These are phyloP conservation scores for Megalops cyprinoides DNA, from an alignment of 2,797 vertebrate genomes.

Conservation along the genomic window DNA sequence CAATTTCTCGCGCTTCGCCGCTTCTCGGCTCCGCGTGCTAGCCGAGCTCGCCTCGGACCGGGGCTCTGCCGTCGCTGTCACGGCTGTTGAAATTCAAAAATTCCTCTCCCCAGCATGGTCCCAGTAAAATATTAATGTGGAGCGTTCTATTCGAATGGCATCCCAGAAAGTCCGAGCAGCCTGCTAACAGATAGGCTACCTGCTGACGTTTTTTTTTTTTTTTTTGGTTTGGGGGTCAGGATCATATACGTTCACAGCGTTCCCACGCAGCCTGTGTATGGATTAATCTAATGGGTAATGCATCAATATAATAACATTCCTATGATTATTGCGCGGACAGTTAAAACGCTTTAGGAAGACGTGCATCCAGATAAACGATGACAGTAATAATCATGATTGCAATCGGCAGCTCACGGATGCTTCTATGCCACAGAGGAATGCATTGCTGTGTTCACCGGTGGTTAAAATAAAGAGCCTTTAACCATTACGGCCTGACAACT, in stretches of 20 bases:
- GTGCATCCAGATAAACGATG: conserved; percentile 68
- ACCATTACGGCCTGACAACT: conserved; percentile 75
- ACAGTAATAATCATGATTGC: conserved; percentile 73
- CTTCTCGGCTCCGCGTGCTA: conserved; percentile 6
- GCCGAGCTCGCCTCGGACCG: not conserved
- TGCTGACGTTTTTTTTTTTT: no score
- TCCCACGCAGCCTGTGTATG: no score
- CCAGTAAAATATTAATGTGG: no score
- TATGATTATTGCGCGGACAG: conserved; percentile 68
- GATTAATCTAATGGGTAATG: conserved; percentile 65
- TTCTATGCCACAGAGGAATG: conserved; percentile 62
- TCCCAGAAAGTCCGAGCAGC: no score
- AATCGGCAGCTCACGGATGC: conserved; percentile 66
- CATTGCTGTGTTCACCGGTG: conserved; percentile 68
- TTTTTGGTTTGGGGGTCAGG: not conserved
- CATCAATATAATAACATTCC: conserved; percentile 74
- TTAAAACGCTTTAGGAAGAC: conserved; percentile 70
- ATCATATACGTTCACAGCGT: no score
- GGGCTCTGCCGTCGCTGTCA: not conserved
- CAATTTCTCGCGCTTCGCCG: conserved; percentile 44
- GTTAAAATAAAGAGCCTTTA: conserved; percentile 79
- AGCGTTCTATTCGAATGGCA: no score
- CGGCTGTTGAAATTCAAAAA: no score
- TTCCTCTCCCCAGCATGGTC: no score
- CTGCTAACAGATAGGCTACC: no score